Conservation (phyloP, 2,888 invertebrate species). For the Theretra japonica region DNA sequence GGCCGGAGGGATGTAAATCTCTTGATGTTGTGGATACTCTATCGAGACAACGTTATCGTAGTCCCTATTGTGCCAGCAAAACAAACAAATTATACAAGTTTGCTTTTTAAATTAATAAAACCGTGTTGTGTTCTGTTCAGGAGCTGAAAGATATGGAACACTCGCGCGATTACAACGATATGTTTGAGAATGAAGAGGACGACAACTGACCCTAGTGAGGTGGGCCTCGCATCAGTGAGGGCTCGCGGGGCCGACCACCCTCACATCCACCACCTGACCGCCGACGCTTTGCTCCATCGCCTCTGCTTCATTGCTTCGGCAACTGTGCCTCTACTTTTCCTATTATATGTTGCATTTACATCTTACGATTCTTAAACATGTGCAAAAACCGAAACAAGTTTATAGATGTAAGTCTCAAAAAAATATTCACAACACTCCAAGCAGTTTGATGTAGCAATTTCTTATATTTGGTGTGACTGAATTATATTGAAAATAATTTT, state of each 20-base stretch:
- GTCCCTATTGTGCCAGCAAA: not conserved
- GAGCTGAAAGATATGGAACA: constrained; percentile 80
- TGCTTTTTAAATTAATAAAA: not conserved
- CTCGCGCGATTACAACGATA: constrained; percentile 78
- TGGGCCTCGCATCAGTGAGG: constrained; percentile 32
- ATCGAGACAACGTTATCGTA: too few relatives aligned
- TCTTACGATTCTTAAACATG: too few relatives aligned
- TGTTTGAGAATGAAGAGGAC: constrained; percentile 83
- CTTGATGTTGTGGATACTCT: too few relatives aligned
- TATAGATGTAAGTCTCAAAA: constrained; percentile 23
- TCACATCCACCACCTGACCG: constrained; percentile 35
- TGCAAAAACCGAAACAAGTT: not conserved
- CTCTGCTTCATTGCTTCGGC: not conserved
- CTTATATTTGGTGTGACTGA: too few relatives aligned
- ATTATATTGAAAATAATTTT: too few relatives aligned
- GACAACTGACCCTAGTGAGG: constrained; percentile 67
- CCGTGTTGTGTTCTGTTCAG: constrained; percentile 65
- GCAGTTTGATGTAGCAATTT: too few relatives aligned
- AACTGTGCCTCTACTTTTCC: not conserved
- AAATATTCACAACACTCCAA: not conserved
- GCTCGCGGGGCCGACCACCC: constrained; percentile 28
- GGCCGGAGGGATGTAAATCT: too few relatives aligned
- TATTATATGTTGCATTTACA: too few relatives aligned
- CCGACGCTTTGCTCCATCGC: not conserved
- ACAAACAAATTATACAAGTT: not conserved